A percentile compares a stretch with the other conserved stretches of the same genome.
Evolutionary conservation across 2,113 vertebrate species (phyloP).

Genomic region (Glareola pratincola): DNA sequence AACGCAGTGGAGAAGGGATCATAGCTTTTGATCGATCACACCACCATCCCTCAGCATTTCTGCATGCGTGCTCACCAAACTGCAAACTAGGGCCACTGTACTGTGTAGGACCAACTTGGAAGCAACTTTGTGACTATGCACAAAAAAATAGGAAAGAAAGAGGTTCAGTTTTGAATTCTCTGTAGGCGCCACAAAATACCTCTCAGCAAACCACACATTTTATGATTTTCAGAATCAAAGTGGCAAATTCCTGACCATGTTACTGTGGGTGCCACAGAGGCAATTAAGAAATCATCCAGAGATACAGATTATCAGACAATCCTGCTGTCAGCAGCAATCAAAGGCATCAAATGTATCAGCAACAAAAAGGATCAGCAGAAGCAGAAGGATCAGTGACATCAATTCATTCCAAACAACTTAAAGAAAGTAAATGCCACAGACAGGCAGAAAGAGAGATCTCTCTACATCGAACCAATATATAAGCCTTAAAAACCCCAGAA

Average conservation of each 20-base stretch:
- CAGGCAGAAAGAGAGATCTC: background rate
- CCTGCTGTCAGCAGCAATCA: background rate
- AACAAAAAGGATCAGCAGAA: background rate
- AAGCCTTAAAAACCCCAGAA: background rate
- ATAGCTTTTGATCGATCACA: accelerated
- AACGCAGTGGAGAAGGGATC: background rate
- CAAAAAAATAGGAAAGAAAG: background rate
- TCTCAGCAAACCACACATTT: background rate
- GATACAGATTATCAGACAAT: background rate
- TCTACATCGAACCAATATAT: background rate
- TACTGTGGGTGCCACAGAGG: background rate
- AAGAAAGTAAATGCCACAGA: background rate
- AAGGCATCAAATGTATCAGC: background rate
- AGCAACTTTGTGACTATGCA: background rate
- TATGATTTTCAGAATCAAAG: background rate
- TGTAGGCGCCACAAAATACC: background rate
- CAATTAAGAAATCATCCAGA: slow-evolving; percentile 1
- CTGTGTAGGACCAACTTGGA: background rate
- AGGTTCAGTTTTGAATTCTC: background rate
- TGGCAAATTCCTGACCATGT: background rate
- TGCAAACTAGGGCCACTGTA: background rate
- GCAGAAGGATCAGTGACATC: background rate
- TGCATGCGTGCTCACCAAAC: background rate
- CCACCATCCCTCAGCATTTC: background rate
- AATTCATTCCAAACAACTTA: background rate